Evolutionary conservation across 2,797 vertebrate genomes (phyloP), one percentile per base, ranked within the genome.

Genomic region (Coregonus suidteri): DNA sequence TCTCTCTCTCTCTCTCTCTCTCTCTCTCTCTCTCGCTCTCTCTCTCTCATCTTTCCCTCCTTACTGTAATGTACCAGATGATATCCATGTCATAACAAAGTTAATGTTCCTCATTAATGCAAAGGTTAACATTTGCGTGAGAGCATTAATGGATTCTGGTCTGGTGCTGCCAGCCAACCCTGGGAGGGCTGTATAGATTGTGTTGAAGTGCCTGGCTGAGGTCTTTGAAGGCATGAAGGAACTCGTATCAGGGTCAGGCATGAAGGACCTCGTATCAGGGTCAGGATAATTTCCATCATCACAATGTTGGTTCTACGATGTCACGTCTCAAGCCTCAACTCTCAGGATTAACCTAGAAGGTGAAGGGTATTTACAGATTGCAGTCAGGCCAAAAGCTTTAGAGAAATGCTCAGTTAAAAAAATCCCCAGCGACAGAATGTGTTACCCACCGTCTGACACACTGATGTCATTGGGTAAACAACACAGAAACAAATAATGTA

Each of bases 151-250:
- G 81, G 77, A 4, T 67, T 47, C 81, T 81, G 59, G 59, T 47
- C 77, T 72, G 73, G 59, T 30, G 59, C 59, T 64, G 7, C 59
- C 80, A 77, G 67, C 37, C 59, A 62, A 34, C 74, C 71, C 76
- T 76, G 72, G 81, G 74, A 18, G 83, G 65, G 78, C 71, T 59
- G 11, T 62, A 88, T 88, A 70, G 85, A 87, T 76, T 79, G 69
- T 35, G 34, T 65, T 77, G 79, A 73, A 76, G 69, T 71, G 47
- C 37, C 80, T 79, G 77, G 76, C 73, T 80, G 75, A 68, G 67
- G 75, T 51, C 77, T 80, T 71, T 35, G 71, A 59, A 51, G 72
- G 64, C 35, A 53, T 64, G 70, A 66, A 52, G 74, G 71, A 67
- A 20, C 75, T 35, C 53, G 31, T 20, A 53, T 79, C 68, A 80